A percentile compares a stretch with the other conserved stretches of the same genome.
phyloP scores from a whole-genome alignment of 2,888 invertebrate genomes.

The Oscheius sp. region DNA sequence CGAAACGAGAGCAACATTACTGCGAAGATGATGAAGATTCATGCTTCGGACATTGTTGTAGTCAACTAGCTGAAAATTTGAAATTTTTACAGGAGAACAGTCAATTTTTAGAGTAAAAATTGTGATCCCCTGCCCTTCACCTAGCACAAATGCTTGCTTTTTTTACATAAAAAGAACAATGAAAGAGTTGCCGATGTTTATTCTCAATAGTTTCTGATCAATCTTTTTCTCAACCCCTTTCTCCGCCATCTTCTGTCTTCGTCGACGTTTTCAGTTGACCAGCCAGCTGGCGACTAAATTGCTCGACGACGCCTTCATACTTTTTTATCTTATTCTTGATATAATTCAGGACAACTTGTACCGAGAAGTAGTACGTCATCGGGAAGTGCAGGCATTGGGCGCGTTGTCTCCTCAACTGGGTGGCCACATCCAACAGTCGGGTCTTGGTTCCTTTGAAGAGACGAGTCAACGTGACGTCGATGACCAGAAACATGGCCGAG shows the following conservation, averaged over 20 bases:
- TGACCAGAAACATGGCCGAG: background rate
- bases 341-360: background rate
- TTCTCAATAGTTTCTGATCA: too few relatives aligned
- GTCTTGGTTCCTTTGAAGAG: constrained; percentile 3
- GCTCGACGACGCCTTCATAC: background rate
- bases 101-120: background rate
- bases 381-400: background rate
- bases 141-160: too few relatives aligned
- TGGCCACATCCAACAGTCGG: background rate
- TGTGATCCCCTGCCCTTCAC: too few relatives aligned
- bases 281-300: too few relatives aligned
- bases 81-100: background rate
- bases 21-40: constrained; percentile 48
- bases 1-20: constrained; percentile 56
- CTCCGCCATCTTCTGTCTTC: too few relatives aligned
- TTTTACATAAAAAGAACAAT: too few relatives aligned
- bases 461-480: background rate
- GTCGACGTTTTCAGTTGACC: too few relatives aligned
- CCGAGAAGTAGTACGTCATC: background rate
- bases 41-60: constrained; percentile 40
- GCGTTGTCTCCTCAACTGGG: background rate
- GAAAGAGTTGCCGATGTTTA: too few relatives aligned
- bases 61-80: constrained; percentile 48
- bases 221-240: too few relatives aligned
- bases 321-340: background rate